Evolutionary conservation across 2,888 invertebrate species (phyloP).

Genomic region (Mythimna impura): DNA sequence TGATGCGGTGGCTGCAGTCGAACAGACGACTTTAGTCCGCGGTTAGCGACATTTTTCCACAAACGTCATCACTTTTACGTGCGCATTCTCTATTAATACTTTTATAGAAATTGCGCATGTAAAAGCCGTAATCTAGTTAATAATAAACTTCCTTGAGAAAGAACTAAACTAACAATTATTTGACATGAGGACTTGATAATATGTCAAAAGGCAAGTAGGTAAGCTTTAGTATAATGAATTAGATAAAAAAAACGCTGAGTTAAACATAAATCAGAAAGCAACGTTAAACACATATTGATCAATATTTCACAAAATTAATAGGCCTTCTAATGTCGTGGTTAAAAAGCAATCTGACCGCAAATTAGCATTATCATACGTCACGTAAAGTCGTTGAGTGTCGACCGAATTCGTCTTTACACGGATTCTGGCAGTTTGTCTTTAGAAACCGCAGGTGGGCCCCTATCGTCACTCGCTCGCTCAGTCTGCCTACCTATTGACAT

Average conservation of each 20-base stretch:
- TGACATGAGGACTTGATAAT: background rate
- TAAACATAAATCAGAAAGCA: conserved; percentile 23
- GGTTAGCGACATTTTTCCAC: conserved; percentile 34
- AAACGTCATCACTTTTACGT: conserved; percentile 30
- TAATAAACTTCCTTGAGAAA: conserved; percentile 33
- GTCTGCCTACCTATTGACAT: conserved; percentile 73
- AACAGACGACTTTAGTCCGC: conserved; percentile 27
- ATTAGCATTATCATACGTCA: conserved; percentile 63
- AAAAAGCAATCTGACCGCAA: conserved; percentile 51
- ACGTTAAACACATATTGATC: conserved; percentile 12
- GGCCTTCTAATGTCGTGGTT: conserved; percentile 25
- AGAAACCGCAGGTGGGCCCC: conserved; percentile 67
- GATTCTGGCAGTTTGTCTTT: conserved; percentile 54
- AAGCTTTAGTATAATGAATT: background rate
- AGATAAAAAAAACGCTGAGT: conserved; percentile 5
- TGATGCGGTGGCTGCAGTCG: conserved; percentile 41
- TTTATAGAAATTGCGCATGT: conserved; percentile 31
- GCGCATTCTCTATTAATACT: conserved; percentile 12
- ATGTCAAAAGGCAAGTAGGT: conserved; percentile 10
- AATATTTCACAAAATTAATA: conserved; percentile 27
- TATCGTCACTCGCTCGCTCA: conserved; percentile 59
- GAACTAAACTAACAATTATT: conserved; percentile 15
- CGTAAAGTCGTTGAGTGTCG: conserved; percentile 46
- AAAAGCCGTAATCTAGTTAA: conserved; percentile 23
- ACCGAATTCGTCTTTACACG: conserved; percentile 36